Base-by-base conservation (phyloP, 2,888 invertebrate genomes). In the Eubasilissa splendida region DNA sequence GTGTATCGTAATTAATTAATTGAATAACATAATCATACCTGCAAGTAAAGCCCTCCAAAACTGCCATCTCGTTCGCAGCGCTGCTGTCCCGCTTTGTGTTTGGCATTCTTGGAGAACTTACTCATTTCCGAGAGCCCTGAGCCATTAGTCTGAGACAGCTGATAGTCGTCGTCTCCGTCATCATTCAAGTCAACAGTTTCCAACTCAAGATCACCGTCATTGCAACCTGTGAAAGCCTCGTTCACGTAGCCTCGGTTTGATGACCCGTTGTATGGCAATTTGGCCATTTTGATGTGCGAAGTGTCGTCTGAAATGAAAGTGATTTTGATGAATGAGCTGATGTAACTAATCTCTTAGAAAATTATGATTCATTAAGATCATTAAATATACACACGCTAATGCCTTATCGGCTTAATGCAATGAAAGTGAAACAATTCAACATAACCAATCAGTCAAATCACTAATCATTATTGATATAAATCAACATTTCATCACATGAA, bases 231-330 rank as follows among this genome's bases (percentile, higher is more conserved):
- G 77, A 83, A 83, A 2, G 77, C 83, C 66, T 77, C 70, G 73
- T 83, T 83, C 33, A 81, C 80, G 58, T 83, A 80, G 31, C 83
- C 83, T n/a, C 66, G 59, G 22, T 63, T 56, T 1, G 71, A 5
- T n/a, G 63, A 58, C 31, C 74, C 73, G 31, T 65, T 77, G 60
- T n/a, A 12, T 31, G 73, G 63, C 22, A n/a, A 33, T 33, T 76
- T 76, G 9, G 56, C 12, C 78, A 78, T 78, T n/a, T 53, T 78
- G 33, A 11, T 42, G n/a, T 33, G 4, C 50, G n/a, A n/a, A 53
- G 14, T 22, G 2, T 14, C 31, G 42, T 42, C 76, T 76, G 65
- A 8, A 76, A 60, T 14, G 22, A 65, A 73, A 71, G n/a, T 42
- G 1, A 7, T 42, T 2, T 4, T 42, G 42, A 42, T 42, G 42